Conservation (phyloP, 2,888 invertebrate species). For the Dicycla oo region DNA sequence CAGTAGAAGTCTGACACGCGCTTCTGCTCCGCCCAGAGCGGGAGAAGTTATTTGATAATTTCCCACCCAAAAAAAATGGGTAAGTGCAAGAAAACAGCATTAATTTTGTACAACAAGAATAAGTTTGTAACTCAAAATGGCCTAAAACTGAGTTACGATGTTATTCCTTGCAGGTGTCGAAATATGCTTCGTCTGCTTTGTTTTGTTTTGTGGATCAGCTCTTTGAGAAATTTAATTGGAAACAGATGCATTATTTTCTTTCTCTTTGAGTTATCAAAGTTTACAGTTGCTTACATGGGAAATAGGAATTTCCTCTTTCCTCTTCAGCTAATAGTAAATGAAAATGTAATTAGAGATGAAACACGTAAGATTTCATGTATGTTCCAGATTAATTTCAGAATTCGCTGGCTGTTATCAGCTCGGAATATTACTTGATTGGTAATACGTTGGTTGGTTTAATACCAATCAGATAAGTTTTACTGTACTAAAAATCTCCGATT, state of each 20-base stretch:
- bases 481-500: too few species aligned
- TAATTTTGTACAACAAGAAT: too few species aligned
- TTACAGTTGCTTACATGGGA: background rate
- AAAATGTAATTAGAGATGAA: background rate
- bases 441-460: too few species aligned
- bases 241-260: background rate
- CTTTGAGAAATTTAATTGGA: constrained; percentile 7
- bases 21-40: too few species aligned
- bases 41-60: too few species aligned
- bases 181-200: background rate
- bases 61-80: too few species aligned
- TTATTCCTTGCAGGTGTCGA: too few species aligned
- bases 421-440: background rate
- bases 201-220: constrained; percentile 16
- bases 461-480: too few species aligned
- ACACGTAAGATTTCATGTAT: background rate
- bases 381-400: background rate
- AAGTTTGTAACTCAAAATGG: too few species aligned
- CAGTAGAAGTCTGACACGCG: too few species aligned
- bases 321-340: background rate
- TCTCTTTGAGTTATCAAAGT: background rate
- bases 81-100: too few species aligned
- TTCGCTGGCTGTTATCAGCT: background rate
- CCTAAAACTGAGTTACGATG: too few species aligned
- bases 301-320: background rate